These are phyloP conservation scores for Teleopsis dalmanni DNA, from an alignment of 1,140 invertebrate genomes.

Conservation along the genomic window DNA sequence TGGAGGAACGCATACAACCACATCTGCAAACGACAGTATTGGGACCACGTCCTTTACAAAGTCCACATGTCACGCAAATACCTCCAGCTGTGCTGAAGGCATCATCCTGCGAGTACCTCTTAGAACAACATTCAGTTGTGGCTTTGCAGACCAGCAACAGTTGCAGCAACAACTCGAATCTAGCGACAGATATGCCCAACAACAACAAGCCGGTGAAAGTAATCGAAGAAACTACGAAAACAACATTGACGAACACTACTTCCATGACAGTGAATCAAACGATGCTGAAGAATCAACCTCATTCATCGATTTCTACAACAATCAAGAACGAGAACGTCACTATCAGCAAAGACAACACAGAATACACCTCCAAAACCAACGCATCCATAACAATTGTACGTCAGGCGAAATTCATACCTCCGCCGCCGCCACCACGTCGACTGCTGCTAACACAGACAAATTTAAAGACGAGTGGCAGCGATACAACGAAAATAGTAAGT, in stretches of 20 bases:
- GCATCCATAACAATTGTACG: conserved; percentile 9
- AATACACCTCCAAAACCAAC: conserved; percentile 13
- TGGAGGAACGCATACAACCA: conserved; percentile 20
- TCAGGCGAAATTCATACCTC: conserved; percentile 33
- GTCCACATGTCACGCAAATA: conserved; percentile 9
- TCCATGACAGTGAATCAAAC: conserved; percentile 2
- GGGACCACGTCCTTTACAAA: conserved; percentile 23
- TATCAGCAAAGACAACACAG: conserved; percentile 28
- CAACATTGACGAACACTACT: conserved; percentile 6
- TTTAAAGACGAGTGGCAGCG: conserved; percentile 19
- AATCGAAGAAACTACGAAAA: conserved; percentile 7
- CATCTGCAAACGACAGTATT: conserved; percentile 17
- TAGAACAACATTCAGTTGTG: conserved; percentile 32
- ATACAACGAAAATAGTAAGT: conserved; percentile 7
- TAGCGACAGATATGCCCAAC: conserved; percentile 8
- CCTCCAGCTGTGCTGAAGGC: conserved; percentile 21
- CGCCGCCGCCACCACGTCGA: conserved; percentile 40
- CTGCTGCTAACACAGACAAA: conserved; percentile 35
- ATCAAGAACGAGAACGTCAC: conserved; percentile 40
- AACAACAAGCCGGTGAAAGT: conserved; percentile 1
- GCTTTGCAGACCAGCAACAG: conserved; percentile 3
- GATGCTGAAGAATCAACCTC: conserved; percentile 25
- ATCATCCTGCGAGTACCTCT: conserved; percentile 42
- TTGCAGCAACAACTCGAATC: background rate
- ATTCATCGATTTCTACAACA: conserved; percentile 41